Percentiles rank a stretch among this genome's conserved stretches.
Evolutionary conservation across 1,140 invertebrate species (phyloP).

Genomic region (Drosophila santomea): DNA sequence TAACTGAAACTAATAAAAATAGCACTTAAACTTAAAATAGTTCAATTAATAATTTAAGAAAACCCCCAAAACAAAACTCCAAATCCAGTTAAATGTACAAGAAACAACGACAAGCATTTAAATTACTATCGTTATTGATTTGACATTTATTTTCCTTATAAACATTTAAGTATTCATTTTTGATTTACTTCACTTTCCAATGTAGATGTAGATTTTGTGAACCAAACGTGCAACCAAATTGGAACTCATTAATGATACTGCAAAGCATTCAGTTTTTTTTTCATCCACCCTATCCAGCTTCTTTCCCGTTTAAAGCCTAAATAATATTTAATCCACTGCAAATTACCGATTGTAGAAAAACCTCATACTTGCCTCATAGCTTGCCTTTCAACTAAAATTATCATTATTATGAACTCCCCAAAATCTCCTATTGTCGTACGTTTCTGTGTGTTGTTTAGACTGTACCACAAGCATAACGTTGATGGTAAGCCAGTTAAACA

Average conservation of each 20-base stretch:
- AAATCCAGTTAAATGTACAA: conserved; percentile 34
- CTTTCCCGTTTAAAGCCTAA: conserved; percentile 8
- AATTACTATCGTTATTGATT: conserved; percentile 29
- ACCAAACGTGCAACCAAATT: conserved; percentile 12
- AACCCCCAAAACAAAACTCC: conserved; percentile 35
- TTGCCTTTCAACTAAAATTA: conserved; percentile 34
- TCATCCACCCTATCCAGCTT: conserved; percentile 25
- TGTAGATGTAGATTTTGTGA: conserved; percentile 15
- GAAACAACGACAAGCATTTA: conserved; percentile 36
- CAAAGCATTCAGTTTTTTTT: conserved; percentile 20
- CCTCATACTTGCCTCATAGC: conserved; percentile 16
- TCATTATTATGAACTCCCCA: conserved; percentile 12
- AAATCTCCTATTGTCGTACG: conserved; percentile 25
- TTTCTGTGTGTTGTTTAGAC: conserved; percentile 29
- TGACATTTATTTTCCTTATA: conserved; percentile 15
- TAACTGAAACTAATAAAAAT: conserved; percentile 53
- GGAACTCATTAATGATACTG: conserved; percentile 16
- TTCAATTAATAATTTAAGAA: conserved; percentile 36
- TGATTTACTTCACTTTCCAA: conserved; percentile 28
- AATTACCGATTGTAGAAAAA: conserved; percentile 13
- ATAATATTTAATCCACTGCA: conserved; percentile 13
- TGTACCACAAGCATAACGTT: conserved; percentile 12
- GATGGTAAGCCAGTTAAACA: conserved; percentile 28
- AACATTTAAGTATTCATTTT: conserved; percentile 9
- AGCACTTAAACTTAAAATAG: conserved; percentile 49